A percentile compares a stretch with the other conserved stretches of the same genome.
phyloP scores from a whole-genome alignment of 2,113 vertebrate genomes.

The Morphnarchus princeps region DNA sequence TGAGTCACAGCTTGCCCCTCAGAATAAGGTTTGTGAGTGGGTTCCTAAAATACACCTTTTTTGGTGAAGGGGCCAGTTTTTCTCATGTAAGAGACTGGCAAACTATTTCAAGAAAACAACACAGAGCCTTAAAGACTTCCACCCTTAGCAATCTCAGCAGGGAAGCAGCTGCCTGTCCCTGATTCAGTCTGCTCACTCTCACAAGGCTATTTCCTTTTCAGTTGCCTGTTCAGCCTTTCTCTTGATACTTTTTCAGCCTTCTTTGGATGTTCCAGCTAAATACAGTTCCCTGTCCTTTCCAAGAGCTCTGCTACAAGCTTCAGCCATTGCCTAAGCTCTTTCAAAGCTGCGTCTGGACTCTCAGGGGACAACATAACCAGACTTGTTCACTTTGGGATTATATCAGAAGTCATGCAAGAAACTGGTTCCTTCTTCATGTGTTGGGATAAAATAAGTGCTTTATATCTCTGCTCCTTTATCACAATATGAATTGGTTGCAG shows the following conservation, averaged over 20 bases:
- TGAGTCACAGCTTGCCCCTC: not conserved
- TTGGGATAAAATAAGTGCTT: not conserved
- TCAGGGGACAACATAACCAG: not conserved
- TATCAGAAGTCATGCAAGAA: not conserved
- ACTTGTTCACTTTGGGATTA: not conserved
- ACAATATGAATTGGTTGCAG: not conserved
- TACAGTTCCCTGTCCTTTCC: not conserved
- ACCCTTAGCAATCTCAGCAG: not conserved
- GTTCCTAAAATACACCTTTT: not conserved
- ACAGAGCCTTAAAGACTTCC: not conserved
- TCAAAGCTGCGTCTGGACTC: not conserved
- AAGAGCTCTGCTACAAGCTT: not conserved
- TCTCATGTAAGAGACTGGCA: not conserved
- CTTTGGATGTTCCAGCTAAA: not conserved
- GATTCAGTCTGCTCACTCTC: not conserved
- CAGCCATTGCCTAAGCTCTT: not conserved
- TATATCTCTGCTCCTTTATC: not conserved
- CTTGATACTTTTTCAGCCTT: not conserved
- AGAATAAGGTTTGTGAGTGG: not conserved
- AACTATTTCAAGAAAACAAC: not conserved
- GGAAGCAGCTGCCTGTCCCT: not conserved
- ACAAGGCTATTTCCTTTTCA: not conserved
- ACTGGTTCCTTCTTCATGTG: not conserved
- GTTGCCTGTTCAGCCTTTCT: not conserved
- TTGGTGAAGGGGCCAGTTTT: not conserved